Evolutionary conservation across 2,797 vertebrate species (phyloP), one percentile per base, ranked within the genome.

Genomic region (Phataginus tricuspis): DNA sequence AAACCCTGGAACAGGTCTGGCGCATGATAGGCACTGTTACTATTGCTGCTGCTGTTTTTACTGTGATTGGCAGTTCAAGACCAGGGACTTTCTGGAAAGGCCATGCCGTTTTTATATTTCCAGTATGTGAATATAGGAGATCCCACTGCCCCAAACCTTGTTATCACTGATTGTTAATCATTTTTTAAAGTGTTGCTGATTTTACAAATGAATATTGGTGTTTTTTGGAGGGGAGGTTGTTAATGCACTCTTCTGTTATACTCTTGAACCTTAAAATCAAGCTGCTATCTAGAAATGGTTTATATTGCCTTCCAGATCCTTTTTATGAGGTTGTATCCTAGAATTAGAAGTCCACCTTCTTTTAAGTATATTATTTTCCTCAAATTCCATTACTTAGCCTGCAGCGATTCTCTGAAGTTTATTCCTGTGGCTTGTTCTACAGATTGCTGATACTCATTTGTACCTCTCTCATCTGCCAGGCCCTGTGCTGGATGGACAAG

Each of bases 151-250:
- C 72, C 51, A 91, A 29, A 18, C 10, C 51, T 61, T 75, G 39
- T 82, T 86, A 61, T 25, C 14, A 7, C 18, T 64, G 64, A 78
- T 23, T n/a, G 51, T 34, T 74, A 27, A 82, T 1, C 75, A 74
- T 84, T 66, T 80, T 80, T 83, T 69, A 61, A 80, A 86, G 49
- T 21, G 86, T 86, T 78, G 74, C 82, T 84, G 37, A 39, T 87
- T 94, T 90, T 78, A 71, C 7, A 9, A 69, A 4, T 71, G 78
- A 88, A 94, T 64, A 59, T 63, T 72, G 7, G 42, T 39, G 16
- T 55, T 75, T 92, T 49, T 66, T 3, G 7, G n/a, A 53, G 23
- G 25, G 7, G 75, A 3, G 45, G 5, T 66, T 87, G 61, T 59
- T 18, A 23, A 57, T 34, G 23, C 4, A 51, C 21, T 75, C 31